phyloP scores from a whole-genome alignment of 2,113 vertebrate species.

The Trachemys scripta region DNA sequence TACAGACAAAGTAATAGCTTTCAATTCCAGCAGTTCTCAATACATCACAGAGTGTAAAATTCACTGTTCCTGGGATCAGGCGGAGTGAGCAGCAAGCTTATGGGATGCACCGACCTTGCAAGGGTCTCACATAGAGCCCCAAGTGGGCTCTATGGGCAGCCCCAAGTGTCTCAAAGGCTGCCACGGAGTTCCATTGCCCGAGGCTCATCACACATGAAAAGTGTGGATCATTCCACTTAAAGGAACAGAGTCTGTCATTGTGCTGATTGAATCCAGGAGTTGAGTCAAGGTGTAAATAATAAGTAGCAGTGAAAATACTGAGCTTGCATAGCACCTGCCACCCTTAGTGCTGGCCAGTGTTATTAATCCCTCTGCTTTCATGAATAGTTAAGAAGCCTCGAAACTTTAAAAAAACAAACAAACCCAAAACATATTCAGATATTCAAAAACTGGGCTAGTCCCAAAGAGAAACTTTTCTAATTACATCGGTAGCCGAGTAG shows the following conservation, averaged over 20 bases:
- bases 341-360: neutral
- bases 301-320: neutral
- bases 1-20: neutral
- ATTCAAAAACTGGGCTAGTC: accelerated
- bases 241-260: neutral
- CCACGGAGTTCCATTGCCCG: neutral
- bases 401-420: neutral
- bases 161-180: neutral
- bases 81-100: neutral
- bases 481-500: neutral
- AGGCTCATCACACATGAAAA: neutral
- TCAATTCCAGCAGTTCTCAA: neutral
- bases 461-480: neutral
- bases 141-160: neutral
- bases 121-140: neutral
- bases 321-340: accelerated
- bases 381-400: neutral
- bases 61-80: neutral
- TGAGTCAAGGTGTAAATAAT: neutral
- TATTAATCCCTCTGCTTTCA: neutral
- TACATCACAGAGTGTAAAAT: neutral
- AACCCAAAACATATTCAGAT: accelerated
- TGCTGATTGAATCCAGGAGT: neutral
- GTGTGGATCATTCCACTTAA: neutral
- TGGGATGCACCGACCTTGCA: neutral